These are phyloP conservation scores for Meda fulgida DNA, from an alignment of 2,797 vertebrate species.

Conservation along the genomic window DNA sequence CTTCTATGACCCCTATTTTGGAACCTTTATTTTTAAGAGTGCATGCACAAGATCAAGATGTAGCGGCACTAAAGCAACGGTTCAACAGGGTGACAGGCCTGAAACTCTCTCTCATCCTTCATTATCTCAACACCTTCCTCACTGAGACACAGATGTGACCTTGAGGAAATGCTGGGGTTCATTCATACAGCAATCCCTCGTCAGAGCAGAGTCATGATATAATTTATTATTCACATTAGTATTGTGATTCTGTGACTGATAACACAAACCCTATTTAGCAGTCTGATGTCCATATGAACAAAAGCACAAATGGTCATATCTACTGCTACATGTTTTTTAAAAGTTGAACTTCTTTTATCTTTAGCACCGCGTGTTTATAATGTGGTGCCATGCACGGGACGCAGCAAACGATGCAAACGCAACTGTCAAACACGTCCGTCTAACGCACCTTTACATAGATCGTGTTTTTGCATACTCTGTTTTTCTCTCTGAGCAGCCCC, in stretches of 20 bases:
- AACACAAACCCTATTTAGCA: background rate
- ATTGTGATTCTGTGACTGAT: constrained; percentile 48
- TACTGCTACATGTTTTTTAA: too few relatives aligned
- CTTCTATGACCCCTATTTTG: too few relatives aligned
- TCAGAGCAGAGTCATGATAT: constrained; percentile 31
- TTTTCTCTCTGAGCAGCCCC: too few relatives aligned
- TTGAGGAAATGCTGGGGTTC: constrained; percentile 62
- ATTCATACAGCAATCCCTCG: constrained; percentile 63
- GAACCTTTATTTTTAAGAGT: too few relatives aligned
- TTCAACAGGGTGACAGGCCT: constrained; percentile 55
- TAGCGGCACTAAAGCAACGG: background rate
- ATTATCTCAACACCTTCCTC: constrained; percentile 72
- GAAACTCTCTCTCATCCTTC: constrained; percentile 65
- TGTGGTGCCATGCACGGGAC: too few relatives aligned
- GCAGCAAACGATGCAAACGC: background rate
- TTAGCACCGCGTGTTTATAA: background rate
- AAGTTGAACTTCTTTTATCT: background rate
- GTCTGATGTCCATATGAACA: background rate
- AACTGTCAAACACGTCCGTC: too few relatives aligned
- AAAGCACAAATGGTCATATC: background rate
- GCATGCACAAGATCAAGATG: background rate
- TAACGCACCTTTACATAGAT: too few relatives aligned
- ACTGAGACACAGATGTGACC: constrained; percentile 64
- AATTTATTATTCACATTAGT: background rate
- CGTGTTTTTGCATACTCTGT: too few relatives aligned